Evolutionary conservation across 2,888 invertebrate species (phyloP).

Genomic region (Chrysotoxum bicinctum): DNA sequence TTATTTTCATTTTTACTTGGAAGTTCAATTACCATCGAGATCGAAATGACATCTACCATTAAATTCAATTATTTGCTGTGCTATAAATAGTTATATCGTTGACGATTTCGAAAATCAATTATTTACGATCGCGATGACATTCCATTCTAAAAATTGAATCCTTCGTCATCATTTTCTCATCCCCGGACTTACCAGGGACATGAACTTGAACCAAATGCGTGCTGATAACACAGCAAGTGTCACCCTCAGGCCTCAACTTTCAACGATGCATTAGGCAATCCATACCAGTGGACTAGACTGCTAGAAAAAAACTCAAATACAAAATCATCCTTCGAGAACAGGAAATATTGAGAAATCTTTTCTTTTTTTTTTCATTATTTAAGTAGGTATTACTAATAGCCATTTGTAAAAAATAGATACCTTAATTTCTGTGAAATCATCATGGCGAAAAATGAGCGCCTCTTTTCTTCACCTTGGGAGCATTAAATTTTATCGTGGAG

Average conservation of each 20-base stretch:
- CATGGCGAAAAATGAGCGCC: neutral
- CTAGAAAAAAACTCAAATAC: neutral
- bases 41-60: slow-evolving; percentile 43
- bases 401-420: slow-evolving; percentile 27
- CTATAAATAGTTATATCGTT: slow-evolving; percentile 1
- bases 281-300: neutral
- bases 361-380: neutral
- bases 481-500: slow-evolving; percentile 36
- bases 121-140: slow-evolving; percentile 28
- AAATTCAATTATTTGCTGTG: slow-evolving; percentile 48
- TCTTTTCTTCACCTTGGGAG: neutral
- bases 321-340: neutral
- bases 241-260: neutral
- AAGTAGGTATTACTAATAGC: neutral
- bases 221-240: slow-evolving; percentile 13
- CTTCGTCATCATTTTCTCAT: neutral
- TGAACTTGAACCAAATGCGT: slow-evolving; percentile 48
- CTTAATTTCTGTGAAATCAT: neutral
- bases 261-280: neutral
- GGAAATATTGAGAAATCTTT: neutral
- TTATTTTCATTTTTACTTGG: too few relatives aligned
- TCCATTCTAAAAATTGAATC: slow-evolving; percentile 6
- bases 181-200: slow-evolving; percentile 10
- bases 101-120: slow-evolving; percentile 61
- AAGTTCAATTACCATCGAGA: too few relatives aligned